Base-by-base conservation (phyloP, 2,888 invertebrate species). In the Hyalella azteca region DNA sequence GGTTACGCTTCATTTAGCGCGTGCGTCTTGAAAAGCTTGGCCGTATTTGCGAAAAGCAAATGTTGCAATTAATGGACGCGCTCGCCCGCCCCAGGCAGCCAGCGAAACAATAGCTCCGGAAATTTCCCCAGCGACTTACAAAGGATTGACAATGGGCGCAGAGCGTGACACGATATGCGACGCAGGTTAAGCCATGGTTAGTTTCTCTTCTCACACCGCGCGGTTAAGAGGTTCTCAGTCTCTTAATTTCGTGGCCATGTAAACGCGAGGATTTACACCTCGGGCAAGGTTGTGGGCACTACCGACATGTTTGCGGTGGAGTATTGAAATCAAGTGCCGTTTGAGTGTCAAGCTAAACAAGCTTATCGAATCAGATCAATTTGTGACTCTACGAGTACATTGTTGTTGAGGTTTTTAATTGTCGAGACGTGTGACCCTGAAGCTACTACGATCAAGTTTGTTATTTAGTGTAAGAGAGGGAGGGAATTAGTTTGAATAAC, bases 31-130 rank as follows among this genome's bases (percentile, higher is more conserved):
- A 32, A n/a, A 66, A 66, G 66, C 66, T 66, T 36, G 66, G 66
- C 66, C 66, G 36, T 66, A 36, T 66, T 66, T 66, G 66, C 66
- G 66, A 66, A 66, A 66, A 66, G 66, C 36, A 66, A 54, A 66
- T 66, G 66, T 66, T 66, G 66, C 66, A 66, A 66, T 66, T 66
- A 66, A 66, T 66, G 32, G 66, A 66, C 36, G 39, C 66, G 66
- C 19, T 66, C 19, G 66, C 19, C 19, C 36, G 29, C 7, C 26
- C 29, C 66, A 36, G 66, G 36, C 66, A 7, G 39, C n/a, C 11
- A 19, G 9, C 66, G 22, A 7, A 32, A 66, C 66, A 66, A 66
- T 66, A 15, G 66, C 66, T 32, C 66, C 66, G 66, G 66, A 66
- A 66, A 66, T 66, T 66, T 66, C 66, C 66, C 66, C 36, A 36